These are phyloP conservation scores for Frieseomelitta varia DNA, from an alignment of 1,140 invertebrate species.

Conservation along the genomic window DNA sequence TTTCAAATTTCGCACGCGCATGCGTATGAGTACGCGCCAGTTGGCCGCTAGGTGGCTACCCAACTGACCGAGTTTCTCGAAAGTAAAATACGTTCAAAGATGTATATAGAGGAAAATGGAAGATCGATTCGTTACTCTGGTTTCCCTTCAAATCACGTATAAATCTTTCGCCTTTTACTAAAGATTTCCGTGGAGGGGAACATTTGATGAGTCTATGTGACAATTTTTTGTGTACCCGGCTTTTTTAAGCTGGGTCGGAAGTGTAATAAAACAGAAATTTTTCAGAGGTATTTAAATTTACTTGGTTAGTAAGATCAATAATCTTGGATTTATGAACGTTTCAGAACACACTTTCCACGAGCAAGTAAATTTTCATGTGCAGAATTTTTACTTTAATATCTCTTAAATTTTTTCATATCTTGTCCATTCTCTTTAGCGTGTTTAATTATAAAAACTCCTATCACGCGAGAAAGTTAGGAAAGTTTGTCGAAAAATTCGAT, in stretches of 20 bases:
- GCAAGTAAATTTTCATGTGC: too few species aligned
- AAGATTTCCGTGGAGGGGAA: constrained; percentile 72
- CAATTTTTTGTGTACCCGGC: constrained; percentile 53
- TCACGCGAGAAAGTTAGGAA: too few species aligned
- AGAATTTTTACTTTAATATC: too few species aligned
- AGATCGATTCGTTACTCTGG: constrained; percentile 7
- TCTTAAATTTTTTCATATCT: too few species aligned
- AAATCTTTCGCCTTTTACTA: constrained; percentile 72
- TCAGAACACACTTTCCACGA: too few species aligned
- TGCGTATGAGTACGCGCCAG: neutral
- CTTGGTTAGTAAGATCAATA: too few species aligned
- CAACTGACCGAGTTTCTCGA: neutral
- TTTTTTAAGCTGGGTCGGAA: constrained; percentile 43
- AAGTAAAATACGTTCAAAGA: neutral
- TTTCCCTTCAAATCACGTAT: constrained; percentile 67
- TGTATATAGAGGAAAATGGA: neutral
- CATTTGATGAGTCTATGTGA: constrained; percentile 54
- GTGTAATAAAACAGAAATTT: neutral
- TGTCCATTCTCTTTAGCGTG: accelerated
- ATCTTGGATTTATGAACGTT: too few species aligned
- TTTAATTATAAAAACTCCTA: too few species aligned
- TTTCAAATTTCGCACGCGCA: neutral
- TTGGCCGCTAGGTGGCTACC: constrained; percentile 17
- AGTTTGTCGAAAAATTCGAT: too few species aligned
- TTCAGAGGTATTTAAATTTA: too few species aligned